These are phyloP conservation scores for Galago senegalensis DNA, from an alignment of 2,797 vertebrate species.

Conservation along the genomic window DNA sequence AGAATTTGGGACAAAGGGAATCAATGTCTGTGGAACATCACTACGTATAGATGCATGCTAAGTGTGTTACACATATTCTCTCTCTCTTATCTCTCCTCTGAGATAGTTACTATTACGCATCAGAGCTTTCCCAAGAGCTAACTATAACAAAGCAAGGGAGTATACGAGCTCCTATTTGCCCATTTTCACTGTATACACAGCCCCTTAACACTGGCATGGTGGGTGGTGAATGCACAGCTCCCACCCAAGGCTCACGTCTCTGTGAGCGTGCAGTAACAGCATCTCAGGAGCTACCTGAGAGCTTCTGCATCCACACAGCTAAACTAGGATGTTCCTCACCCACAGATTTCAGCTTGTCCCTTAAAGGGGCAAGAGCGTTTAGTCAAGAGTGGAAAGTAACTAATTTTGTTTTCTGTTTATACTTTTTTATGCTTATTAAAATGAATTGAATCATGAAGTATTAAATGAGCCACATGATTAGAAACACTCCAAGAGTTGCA, in stretches of 20 bases:
- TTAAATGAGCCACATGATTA: conserved; percentile 25
- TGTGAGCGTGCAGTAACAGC: rapidly evolving
- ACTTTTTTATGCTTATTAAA: conserved; percentile 46
- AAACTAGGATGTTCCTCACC: background rate
- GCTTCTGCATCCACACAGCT: rapidly evolving
- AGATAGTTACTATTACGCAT: background rate
- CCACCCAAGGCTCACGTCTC: rapidly evolving
- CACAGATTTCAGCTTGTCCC: background rate
- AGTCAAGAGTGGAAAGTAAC: background rate
- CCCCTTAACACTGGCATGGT: background rate
- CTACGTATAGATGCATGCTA: background rate
- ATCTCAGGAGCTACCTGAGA: background rate
- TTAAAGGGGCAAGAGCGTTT: background rate
- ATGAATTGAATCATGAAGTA: conserved; percentile 6
- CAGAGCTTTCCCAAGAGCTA: background rate
- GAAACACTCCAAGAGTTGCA: background rate
- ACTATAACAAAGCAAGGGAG: background rate
- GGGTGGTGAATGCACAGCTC: background rate
- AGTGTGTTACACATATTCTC: background rate
- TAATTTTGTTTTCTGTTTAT: conserved; percentile 8
- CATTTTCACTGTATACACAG: background rate
- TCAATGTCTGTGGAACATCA: background rate
- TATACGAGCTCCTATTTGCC: background rate
- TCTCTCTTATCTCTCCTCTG: background rate
- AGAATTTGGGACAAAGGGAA: background rate